These are phyloP conservation scores for Trilocha varians DNA, from an alignment of 2,888 invertebrate genomes.

Conservation along the genomic window DNA sequence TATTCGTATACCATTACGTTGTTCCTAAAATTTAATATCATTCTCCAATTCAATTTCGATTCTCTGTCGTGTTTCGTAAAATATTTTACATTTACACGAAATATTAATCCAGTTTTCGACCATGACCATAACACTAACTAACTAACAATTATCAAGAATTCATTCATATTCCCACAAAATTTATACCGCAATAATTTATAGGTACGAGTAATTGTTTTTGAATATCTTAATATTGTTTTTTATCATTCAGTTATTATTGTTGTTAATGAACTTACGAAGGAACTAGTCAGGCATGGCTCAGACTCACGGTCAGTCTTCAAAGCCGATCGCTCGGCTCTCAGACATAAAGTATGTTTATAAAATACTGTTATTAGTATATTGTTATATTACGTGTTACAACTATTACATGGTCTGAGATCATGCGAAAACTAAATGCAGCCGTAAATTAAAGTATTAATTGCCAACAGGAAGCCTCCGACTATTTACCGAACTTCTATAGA, in stretches of 20 bases:
- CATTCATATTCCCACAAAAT: background rate
- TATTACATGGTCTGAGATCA: background rate
- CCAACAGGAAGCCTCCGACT: background rate
- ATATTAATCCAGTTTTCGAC: background rate
- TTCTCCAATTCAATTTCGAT: background rate
- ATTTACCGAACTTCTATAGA: background rate
- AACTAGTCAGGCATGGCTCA: too few species aligned
- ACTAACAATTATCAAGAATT: background rate
- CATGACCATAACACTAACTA: background rate
- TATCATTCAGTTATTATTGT: too few species aligned
- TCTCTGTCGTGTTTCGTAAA: constrained; percentile 6
- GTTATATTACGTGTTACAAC: constrained; percentile 12
- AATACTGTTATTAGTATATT: too few species aligned
- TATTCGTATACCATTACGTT: too few species aligned
- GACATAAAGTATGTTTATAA: too few species aligned
- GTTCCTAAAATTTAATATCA: background rate
- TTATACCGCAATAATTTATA: background rate
- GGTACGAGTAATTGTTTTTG: background rate
- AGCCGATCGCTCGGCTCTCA: too few species aligned
- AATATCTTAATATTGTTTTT: too few species aligned
- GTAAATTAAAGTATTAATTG: background rate
- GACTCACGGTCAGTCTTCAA: too few species aligned
- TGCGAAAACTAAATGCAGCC: background rate
- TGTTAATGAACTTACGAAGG: too few species aligned
- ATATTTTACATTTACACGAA: constrained; percentile 10